Conservation (phyloP, 2,113 vertebrate species). For the Climacteris rufus region DNA sequence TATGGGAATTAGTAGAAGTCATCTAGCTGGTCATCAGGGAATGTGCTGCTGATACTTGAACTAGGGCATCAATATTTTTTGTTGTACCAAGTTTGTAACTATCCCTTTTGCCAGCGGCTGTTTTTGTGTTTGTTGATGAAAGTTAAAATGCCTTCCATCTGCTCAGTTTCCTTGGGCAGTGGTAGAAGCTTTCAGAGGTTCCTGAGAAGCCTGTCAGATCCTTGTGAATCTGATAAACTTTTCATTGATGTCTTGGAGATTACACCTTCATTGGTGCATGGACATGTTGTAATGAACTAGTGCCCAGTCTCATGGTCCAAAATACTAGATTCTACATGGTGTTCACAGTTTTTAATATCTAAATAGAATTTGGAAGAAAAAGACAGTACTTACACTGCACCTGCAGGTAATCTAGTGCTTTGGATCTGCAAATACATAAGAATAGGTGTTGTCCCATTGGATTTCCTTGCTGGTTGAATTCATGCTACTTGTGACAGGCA, state of each 20-base stretch:
- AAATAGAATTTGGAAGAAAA: neutral
- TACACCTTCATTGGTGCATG: neutral
- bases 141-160: neutral
- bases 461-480: neutral
- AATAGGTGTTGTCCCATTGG: neutral
- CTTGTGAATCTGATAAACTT: neutral
- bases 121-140: conserved; percentile 5
- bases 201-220: neutral
- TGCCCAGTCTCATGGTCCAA: neutral
- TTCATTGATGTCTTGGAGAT: neutral
- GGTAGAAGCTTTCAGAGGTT: neutral
- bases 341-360: neutral
- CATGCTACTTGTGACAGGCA: neutral
- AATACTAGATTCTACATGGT: neutral
- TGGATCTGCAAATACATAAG: neutral
- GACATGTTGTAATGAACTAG: neutral
- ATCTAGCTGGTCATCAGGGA: conserved; percentile 32
- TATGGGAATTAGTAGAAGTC: neutral
- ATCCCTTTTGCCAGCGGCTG: neutral
- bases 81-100: neutral
- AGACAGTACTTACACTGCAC: neutral
- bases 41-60: neutral
- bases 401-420: neutral
- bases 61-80: neutral
- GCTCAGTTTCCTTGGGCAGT: neutral